phyloP scores from a whole-genome alignment of 2,797 vertebrate genomes.

The Peromyscus aztecus region DNA sequence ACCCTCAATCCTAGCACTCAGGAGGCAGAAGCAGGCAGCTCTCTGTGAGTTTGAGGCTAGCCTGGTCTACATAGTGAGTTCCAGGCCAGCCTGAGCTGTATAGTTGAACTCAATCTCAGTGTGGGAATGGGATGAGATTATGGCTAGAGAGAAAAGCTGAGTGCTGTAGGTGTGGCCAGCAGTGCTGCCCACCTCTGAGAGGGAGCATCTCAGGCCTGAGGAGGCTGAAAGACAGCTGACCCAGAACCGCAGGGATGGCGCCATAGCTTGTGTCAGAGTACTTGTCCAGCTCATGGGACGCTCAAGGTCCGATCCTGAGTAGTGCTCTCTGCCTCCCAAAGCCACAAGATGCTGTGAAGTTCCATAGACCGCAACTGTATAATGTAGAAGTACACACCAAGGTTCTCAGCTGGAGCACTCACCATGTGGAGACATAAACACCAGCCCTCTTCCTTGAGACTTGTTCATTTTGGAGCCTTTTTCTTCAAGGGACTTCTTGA shows the following conservation, averaged over 20 bases:
- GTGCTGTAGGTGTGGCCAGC: background rate
- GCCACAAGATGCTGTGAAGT: background rate
- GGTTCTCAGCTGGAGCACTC: slow-evolving; percentile 69
- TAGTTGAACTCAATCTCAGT: background rate
- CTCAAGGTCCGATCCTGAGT: background rate
- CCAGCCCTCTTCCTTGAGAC: slow-evolving; percentile 10
- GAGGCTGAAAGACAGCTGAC: background rate
- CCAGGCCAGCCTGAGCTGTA: background rate
- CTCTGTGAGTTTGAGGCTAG: background rate
- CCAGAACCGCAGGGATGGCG: background rate
- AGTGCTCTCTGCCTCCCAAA: background rate
- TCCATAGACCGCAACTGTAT: background rate
- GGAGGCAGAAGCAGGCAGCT: background rate
- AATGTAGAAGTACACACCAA: background rate
- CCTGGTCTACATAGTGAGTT: background rate
- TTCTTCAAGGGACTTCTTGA: slow-evolving; percentile 77
- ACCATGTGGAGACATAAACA: slow-evolving; percentile 80
- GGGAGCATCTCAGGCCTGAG: background rate
- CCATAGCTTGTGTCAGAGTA: background rate
- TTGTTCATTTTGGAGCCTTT: slow-evolving; percentile 70
- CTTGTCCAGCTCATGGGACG: background rate
- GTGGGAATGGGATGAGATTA: background rate
- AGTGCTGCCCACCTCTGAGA: background rate
- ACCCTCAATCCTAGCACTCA: background rate
- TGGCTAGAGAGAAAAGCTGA: background rate